Base-by-base conservation (phyloP, 2,888 invertebrate species). In the Panzeria rudis region DNA sequence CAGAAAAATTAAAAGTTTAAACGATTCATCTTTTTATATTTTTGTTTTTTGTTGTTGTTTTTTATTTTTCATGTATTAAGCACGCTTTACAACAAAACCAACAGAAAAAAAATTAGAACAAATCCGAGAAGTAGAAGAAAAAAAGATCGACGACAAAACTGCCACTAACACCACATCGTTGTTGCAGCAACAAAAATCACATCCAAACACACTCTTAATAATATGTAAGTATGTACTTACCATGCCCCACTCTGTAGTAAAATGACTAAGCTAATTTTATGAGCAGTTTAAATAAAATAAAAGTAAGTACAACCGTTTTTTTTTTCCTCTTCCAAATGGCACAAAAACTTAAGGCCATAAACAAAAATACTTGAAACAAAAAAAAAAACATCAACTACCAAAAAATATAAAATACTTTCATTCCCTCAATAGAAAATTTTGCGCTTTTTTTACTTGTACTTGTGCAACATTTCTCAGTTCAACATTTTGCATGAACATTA, bases 191-290 rank as follows among this genome's bases (percentile, higher is more conserved):
- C 47, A 77, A n/a, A 50, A 29, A 50, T 56, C 50, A 69, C 35
- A 69, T 25, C 6, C 5, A 23, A 59, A 32, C 44, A 52, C 35
- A 73, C 17, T 9, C 3, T 32, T 17, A 32, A 15, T n/a, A 23
- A 29, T 56, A 56, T 25, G n/a, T n/a, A n/a, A n/a, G n/a, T n/a
- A n/a, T n/a, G n/a, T n/a, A n/a, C n/a, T 23, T n/a, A 50, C 50
- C 73, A 72, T 29, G 5, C 8, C 11, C 32, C 38, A 20, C 6
- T 50, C 17, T 50, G 13, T 52, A 61, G 47, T 47, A 68, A 52
- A 84, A 73, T 81, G 81, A 81, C 72, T 62, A 61, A 78, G 77
- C 84, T 81, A 84, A 84, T 84, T 84, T 84, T 81, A 69, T 81
- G 72, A 84, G 69, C 68, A 73, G 72, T 77, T 81, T 69, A 68